A percentile compares a stretch with the other conserved stretches of the same genome.
phyloP scores from a whole-genome alignment of 2,113 vertebrate species.

The Uropsilus gracilis region DNA sequence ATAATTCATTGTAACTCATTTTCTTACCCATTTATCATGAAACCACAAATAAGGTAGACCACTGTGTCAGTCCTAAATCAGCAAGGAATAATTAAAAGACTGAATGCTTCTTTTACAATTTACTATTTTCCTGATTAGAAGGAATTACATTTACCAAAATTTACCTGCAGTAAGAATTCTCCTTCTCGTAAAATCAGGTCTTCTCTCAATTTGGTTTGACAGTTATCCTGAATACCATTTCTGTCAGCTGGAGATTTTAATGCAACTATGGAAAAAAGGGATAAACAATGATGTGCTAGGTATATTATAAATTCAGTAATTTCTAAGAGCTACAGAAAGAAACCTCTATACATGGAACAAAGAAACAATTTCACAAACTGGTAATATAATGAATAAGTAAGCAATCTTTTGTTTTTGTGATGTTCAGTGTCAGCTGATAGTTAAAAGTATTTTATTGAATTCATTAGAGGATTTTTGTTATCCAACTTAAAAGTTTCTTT shows the following conservation, averaged over 20 bases:
- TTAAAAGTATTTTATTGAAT: neutral
- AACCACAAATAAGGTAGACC: neutral
- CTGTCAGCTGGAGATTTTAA: slow-evolving; percentile 84
- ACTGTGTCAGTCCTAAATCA: neutral
- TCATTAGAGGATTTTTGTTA: neutral
- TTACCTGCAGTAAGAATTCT: slow-evolving; percentile 90
- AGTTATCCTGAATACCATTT: slow-evolving; percentile 83
- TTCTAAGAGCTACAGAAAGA: neutral
- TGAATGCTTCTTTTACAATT: neutral
- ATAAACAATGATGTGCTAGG: neutral
- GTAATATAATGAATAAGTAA: neutral
- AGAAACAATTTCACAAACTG: neutral
- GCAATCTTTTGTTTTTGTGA: neutral
- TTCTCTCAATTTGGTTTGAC: slow-evolving; percentile 74
- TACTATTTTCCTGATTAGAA: neutral
- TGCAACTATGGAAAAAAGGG: slow-evolving; percentile 82
- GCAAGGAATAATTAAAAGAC: neutral
- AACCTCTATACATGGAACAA: neutral
- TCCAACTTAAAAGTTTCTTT: neutral
- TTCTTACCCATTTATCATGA: no score
- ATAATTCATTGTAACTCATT: no score
- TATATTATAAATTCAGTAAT: neutral
- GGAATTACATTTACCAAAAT: neutral
- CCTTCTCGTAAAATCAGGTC: slow-evolving; percentile 86
- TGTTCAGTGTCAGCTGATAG: neutral